A percentile compares a stretch with the other conserved stretches of the same genome.
These are phyloP conservation scores for Scelioninae gen. 1 DNA, from an alignment of 2,888 invertebrate species.

Conservation along the genomic window DNA sequence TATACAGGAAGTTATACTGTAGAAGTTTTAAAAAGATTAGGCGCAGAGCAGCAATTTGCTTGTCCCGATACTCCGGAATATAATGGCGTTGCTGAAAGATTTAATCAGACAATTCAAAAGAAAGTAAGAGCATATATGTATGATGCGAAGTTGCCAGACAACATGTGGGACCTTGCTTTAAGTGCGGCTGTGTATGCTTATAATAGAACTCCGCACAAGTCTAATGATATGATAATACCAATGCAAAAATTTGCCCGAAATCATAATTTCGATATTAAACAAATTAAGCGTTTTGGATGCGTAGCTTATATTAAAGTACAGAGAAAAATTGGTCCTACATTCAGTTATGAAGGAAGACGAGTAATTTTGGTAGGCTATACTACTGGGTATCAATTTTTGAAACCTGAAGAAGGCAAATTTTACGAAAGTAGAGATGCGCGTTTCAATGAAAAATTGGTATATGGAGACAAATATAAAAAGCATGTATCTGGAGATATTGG, in stretches of 20 bases:
- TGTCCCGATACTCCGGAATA: constrained; percentile 2
- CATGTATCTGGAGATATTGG: too few relatives aligned
- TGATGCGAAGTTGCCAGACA: constrained; percentile 54
- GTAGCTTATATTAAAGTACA: constrained; percentile 58
- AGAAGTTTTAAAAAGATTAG: constrained; percentile 6
- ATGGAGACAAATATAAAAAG: too few relatives aligned
- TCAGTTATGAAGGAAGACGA: constrained; percentile 34
- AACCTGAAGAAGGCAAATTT: constrained; percentile 58
- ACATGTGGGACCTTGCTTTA: constrained; percentile 72
- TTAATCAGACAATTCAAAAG: constrained; percentile 37
- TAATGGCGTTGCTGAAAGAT: neutral
- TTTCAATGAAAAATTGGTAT: constrained; percentile 72
- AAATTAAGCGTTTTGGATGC: constrained; percentile 58
- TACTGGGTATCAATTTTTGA: constrained; percentile 60
- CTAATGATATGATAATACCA: constrained; percentile 44
- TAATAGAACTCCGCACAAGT: constrained; percentile 59
- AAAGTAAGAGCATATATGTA: constrained; percentile 44
- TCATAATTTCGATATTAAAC: constrained; percentile 41
- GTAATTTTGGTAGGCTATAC: constrained; percentile 53
- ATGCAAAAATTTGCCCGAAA: constrained; percentile 54
- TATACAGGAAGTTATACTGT: neutral
- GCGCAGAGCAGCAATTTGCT: constrained; percentile 24
- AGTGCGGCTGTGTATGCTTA: constrained; percentile 59
- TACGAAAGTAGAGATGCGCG: constrained; percentile 68
- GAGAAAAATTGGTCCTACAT: constrained; percentile 53